phyloP scores from a whole-genome alignment of 92 coral and sea anemone species.

The Porites divaricata region DNA sequence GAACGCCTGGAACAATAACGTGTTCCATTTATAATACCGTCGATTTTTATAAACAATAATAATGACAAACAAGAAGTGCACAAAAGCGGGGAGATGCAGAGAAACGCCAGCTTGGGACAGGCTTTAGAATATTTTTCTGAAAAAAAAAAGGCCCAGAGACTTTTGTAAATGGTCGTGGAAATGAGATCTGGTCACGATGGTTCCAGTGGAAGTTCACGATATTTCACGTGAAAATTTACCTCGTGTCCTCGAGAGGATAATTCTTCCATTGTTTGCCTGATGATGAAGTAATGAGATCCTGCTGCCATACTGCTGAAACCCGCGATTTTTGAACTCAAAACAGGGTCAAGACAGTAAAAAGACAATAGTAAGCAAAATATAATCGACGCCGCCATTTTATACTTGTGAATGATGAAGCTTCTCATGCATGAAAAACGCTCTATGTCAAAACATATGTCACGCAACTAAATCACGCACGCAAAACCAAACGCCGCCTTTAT shows the following conservation, averaged over 20 bases:
- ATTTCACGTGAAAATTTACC: neutral
- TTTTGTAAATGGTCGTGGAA: no score
- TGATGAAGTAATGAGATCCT: conserved; percentile 21
- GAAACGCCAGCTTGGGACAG: no score
- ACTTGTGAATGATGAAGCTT: neutral
- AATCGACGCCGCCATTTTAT: conserved; percentile 1
- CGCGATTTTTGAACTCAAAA: conserved; percentile 4
- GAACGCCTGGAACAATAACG: no score
- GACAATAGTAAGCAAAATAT: neutral
- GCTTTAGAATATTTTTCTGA: no score
- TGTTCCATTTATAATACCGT: no score
- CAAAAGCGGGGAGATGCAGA: no score
- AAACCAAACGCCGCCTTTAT: no score
- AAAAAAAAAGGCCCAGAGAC: no score
- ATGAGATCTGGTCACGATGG: no score
- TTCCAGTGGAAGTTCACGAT: neutral
- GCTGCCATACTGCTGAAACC: neutral
- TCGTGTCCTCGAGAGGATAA: conserved; percentile 26
- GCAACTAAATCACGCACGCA: no score
- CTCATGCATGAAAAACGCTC: neutral
- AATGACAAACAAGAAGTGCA: no score
- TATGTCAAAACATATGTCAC: neutral
- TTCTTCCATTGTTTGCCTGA: conserved; percentile 11
- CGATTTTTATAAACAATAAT: no score
- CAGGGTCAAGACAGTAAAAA: neutral